These are phyloP conservation scores for Hyposoter didymator DNA, from an alignment of 2,888 invertebrate species.

Conservation along the genomic window DNA sequence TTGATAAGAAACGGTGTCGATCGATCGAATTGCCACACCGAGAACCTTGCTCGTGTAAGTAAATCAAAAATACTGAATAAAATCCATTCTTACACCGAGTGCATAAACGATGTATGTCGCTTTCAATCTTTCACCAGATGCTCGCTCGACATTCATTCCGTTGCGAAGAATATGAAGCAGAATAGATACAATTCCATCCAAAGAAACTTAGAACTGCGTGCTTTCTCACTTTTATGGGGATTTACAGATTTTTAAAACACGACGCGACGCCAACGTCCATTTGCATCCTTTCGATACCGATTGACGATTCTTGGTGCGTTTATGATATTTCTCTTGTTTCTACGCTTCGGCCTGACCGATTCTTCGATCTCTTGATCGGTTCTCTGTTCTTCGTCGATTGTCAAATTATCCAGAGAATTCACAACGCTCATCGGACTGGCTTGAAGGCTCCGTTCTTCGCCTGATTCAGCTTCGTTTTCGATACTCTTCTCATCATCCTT, in stretches of 20 bases:
- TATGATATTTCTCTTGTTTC: slow-evolving; percentile 9
- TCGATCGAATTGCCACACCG: neutral
- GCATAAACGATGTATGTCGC: neutral
- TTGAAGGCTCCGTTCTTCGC: neutral
- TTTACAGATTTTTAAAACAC: neutral
- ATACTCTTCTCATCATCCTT: neutral
- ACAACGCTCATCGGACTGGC: neutral
- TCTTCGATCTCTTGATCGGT: neutral
- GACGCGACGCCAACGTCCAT: slow-evolving; percentile 18
- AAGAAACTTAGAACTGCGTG: neutral
- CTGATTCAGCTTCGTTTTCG: slow-evolving; percentile 1
- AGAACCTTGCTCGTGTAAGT: neutral
- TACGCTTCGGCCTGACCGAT: slow-evolving; percentile 1
- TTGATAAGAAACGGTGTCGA: neutral
- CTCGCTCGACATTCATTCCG: neutral
- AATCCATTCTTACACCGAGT: neutral
- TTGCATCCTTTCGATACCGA: slow-evolving; percentile 5
- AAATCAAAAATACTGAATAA: neutral
- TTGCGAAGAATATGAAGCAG: neutral
- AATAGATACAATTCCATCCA: neutral
- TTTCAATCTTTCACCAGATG: neutral
- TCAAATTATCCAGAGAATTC: neutral
- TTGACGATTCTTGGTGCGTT: neutral
- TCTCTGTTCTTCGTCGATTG: neutral
- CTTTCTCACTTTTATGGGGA: neutral